Evolutionary conservation across 1,140 invertebrate genomes (phyloP), one percentile per base, ranked within the genome.

Genomic region (Drosophila hydei): DNA sequence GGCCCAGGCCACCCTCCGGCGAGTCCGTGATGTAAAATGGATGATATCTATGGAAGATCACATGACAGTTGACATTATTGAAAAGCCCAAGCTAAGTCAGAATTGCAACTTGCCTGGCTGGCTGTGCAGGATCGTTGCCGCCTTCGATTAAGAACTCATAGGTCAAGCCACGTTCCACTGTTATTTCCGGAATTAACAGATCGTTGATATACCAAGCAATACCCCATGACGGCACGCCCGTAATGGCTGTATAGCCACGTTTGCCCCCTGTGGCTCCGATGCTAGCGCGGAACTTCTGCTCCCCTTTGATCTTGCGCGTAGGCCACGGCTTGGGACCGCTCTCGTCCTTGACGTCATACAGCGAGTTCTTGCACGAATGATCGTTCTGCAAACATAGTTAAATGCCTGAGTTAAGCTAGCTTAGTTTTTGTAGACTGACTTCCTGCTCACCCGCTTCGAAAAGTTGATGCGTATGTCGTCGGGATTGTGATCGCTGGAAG

Each of bases 201-300:
- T 97, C 97, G 91, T 99, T 98, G 76, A 99, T 95, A 92, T 98
- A 99, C 97, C 97, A 99, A 8, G 96, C 96, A 70, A 98, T 96
- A 33, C 97, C 97, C 95, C 97, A 97, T 1, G 96, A 96, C 6
- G 96, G 95, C 75, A 94, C 93, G 93, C 96, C 95, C 43, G 96
- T 97, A 19, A 97, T 95, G 7, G 95, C 93, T 9, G 95, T 94
- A 88, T 98, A 97, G 7, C 97, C 97, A 4, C 95, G 93, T 48
- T 94, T 93, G 3, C 96, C 96, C 9, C 96, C 97, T 0, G 96
- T 95, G 0, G 96, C 96, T 1, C 97, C 97, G 63, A 98, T 97
- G 74, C 94, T 93, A 0, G 94, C 96, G 6, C 93, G 94, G 90
- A 98, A 96, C 52, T 93, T 94, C 18, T 80, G 92, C 54, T 94